A percentile compares a stretch with the other conserved stretches of the same genome.
These are phyloP conservation scores for Rugalucina vietnamica DNA, from an alignment of 2,888 invertebrate species.

Conservation along the genomic window DNA sequence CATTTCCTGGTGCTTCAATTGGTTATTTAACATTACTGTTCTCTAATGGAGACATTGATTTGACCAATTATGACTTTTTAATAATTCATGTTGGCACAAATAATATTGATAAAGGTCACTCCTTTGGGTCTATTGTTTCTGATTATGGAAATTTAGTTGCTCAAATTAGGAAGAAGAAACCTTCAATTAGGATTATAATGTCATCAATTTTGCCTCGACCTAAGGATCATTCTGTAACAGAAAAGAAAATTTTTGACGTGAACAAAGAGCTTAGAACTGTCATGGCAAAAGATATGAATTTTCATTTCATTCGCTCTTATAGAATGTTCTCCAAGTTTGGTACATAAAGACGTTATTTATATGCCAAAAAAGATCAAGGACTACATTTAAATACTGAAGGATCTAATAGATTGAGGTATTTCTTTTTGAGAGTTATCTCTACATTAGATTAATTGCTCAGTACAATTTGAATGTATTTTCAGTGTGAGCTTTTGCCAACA, in stretches of 20 bases:
- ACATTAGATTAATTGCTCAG: neutral
- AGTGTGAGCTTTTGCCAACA: too few species aligned
- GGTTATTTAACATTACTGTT: too few species aligned
- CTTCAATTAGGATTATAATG: neutral
- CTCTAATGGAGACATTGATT: too few species aligned
- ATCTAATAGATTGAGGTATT: neutral
- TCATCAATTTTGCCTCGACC: neutral
- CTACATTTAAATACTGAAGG: conserved; percentile 1
- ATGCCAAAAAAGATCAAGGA: neutral
- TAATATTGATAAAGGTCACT: neutral
- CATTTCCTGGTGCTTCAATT: too few species aligned
- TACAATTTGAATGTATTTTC: too few species aligned
- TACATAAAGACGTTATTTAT: neutral
- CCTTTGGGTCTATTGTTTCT: neutral
- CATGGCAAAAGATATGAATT: neutral
- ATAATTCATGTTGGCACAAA: neutral
- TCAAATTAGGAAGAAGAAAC: neutral
- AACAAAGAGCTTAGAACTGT: neutral
- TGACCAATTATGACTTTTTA: neutral
- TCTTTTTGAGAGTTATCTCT: neutral
- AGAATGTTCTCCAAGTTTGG: neutral
- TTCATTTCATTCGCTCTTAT: neutral
- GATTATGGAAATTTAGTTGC: neutral
- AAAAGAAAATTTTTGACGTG: neutral
- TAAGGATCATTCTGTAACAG: neutral